Evolutionary conservation across 2,888 invertebrate species (phyloP).

Genomic region (Rotaria magnacalcarata): DNA sequence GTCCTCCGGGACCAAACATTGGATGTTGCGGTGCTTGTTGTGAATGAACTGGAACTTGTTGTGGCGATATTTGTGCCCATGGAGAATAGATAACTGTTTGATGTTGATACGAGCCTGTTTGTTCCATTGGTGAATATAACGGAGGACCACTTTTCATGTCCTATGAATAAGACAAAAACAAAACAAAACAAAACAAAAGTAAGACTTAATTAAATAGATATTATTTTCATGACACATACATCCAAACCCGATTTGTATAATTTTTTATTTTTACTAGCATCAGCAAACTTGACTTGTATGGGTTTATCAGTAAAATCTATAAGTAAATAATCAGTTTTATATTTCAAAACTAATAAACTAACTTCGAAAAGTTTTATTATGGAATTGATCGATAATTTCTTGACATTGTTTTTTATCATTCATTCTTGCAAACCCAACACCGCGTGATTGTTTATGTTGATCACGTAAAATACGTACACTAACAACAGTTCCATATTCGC

Average conservation of each 20-base stretch:
- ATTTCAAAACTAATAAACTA: neutral
- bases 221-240: neutral
- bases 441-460: slow-evolving; percentile 76
- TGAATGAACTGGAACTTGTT: neutral
- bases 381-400: slow-evolving; percentile 85
- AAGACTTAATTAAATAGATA: neutral
- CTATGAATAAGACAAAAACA: neutral
- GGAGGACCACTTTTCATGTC: slow-evolving; percentile 30
- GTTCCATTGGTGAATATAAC: neutral
- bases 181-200: neutral
- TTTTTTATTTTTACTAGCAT: slow-evolving; percentile 35
- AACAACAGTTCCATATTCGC: slow-evolving; percentile 35
- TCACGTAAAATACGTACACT: slow-evolving; percentile 47
- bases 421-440: slow-evolving; percentile 76
- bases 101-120: slow-evolving; percentile 3
- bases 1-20: neutral
- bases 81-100: neutral
- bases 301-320: slow-evolving; percentile 31
- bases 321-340: neutral
- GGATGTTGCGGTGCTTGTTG: neutral
- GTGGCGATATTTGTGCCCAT: neutral
- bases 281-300: slow-evolving; percentile 32
- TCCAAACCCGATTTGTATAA: neutral
- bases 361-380: slow-evolving; percentile 66
- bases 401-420: slow-evolving; percentile 94